Evolutionary conservation across 2,888 invertebrate genomes (phyloP).

Genomic region (Spatulosminthurus flaviceps): DNA sequence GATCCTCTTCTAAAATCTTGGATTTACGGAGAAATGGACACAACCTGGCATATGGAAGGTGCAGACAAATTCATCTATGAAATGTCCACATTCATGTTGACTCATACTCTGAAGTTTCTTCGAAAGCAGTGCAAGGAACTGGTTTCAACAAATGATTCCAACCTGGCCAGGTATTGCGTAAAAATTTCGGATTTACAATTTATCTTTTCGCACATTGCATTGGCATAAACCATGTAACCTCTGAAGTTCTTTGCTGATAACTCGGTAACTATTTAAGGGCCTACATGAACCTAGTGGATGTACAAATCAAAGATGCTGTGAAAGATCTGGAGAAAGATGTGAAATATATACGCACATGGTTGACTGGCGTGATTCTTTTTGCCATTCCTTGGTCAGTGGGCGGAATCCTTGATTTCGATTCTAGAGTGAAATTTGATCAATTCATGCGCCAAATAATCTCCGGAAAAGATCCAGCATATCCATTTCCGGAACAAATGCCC

Average conservation of each 20-base stretch:
- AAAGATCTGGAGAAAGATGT: constrained; percentile 74
- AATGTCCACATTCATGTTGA: constrained; percentile 81
- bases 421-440: constrained; percentile 71
- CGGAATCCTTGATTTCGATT: constrained; percentile 78
- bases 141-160: constrained; percentile 77
- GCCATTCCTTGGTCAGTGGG: constrained; percentile 86
- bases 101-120: constrained; percentile 79
- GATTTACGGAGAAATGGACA: constrained; percentile 70
- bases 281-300: constrained; percentile 78
- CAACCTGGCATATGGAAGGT: constrained; percentile 54
- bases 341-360: constrained; percentile 76
- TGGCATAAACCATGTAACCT: no score
- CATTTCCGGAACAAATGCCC: constrained; percentile 52
- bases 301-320: constrained; percentile 79
- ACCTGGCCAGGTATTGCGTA: constrained; percentile 65
- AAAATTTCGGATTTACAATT: neutral
- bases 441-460: constrained; percentile 66
- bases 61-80: constrained; percentile 65
- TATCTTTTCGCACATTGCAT: no score
- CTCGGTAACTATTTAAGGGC: no score
- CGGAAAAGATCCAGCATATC: constrained; percentile 59
- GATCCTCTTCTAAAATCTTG: constrained; percentile 82
- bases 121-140: constrained; percentile 75
- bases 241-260: no score
- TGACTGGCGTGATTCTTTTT: constrained; percentile 79